Conservation (phyloP, 1,140 invertebrate species). For the Pteromalus puparum region DNA sequence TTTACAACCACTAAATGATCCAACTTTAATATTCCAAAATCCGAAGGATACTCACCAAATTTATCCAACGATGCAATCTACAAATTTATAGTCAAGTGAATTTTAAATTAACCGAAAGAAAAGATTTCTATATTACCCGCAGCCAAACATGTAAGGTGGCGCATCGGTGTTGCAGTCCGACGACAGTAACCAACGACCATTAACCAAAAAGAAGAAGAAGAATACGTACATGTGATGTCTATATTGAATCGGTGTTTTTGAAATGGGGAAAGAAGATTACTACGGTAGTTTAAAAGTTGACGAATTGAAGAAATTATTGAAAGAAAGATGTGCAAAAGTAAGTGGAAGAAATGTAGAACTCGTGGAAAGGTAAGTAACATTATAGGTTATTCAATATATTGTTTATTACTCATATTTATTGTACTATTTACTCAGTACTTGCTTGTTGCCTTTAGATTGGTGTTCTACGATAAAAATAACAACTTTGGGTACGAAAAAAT, state of each 20-base stretch:
- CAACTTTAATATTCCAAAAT: no score
- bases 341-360: constrained; percentile 1
- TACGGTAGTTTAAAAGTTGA: background rate
- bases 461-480: constrained; percentile 23
- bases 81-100: no score
- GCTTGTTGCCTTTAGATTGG: background rate
- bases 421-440: background rate
- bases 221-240: background rate
- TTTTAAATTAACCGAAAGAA: no score
- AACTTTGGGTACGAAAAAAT: background rate
- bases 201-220: no score
- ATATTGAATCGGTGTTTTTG: background rate
- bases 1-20: no score
- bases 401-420: background rate
- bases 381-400: background rate
- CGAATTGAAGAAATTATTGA: background rate
- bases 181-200: no score
- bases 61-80: no score
- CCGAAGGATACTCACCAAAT: no score
- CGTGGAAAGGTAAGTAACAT: background rate
- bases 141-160: no score
- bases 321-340: constrained; percentile 1
- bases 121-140: no score
- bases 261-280: background rate
- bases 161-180: no score